phyloP scores from a whole-genome alignment of 2,797 vertebrate species.

The Melopsittacus undulatus region DNA sequence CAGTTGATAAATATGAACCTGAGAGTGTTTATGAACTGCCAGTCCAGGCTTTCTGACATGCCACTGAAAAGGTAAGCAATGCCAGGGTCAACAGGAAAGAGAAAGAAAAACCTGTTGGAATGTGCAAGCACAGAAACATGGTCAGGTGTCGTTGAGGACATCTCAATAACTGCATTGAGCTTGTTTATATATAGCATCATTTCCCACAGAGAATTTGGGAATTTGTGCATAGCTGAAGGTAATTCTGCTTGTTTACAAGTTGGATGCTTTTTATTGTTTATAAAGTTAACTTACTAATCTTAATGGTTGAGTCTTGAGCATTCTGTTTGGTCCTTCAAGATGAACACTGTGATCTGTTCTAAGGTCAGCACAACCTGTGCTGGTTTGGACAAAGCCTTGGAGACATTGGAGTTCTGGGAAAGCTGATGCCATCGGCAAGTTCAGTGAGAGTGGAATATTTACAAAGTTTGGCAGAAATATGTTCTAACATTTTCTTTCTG shows the following conservation, averaged over 20 bases:
- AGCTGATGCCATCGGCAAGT: not conserved
- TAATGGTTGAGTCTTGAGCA: not conserved
- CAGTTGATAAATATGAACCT: conserved; percentile 94
- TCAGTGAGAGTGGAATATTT: not conserved
- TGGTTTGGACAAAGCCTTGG: not conserved
- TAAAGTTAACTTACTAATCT: not conserved
- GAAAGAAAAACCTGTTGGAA: not conserved
- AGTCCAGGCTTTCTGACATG: conserved; percentile 97
- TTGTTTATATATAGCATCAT: not conserved
- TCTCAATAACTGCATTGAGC: not conserved
- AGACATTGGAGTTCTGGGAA: not conserved
- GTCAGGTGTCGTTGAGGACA: not conserved
- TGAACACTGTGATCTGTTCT: not conserved
- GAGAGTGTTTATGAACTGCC: conserved; percentile 98
- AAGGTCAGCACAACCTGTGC: not conserved
- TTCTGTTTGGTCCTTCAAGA: not conserved
- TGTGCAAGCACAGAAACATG: not conserved
- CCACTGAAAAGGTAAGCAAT: conserved; percentile 93
- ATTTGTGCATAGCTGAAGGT: not conserved
- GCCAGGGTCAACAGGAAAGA: not conserved
- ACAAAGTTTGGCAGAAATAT: not conserved
- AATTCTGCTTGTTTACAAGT: not conserved
- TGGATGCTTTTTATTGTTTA: not conserved
- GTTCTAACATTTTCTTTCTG: conserved; percentile 21
- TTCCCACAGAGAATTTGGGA: not conserved